A percentile compares a stretch with the other conserved stretches of the same genome.
Conservation (phyloP, 2,888 invertebrate genomes). For the Synanthedon andrenaeformis region DNA sequence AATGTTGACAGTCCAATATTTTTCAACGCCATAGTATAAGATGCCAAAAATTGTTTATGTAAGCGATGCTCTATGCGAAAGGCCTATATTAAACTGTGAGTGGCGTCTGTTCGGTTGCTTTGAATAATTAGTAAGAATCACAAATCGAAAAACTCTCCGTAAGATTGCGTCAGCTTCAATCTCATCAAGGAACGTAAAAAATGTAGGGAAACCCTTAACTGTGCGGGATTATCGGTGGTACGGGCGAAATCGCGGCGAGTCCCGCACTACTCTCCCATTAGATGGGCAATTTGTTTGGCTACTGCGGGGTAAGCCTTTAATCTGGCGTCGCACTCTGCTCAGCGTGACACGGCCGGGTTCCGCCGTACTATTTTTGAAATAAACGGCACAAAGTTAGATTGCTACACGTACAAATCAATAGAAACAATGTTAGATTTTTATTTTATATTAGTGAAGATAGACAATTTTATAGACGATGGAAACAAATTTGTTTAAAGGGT, state of each 20-base stretch:
- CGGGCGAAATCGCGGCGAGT: conserved; percentile 20
- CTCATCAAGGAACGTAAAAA: neutral
- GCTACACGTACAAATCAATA: no score
- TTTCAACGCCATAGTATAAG: no score
- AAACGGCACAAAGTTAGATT: neutral
- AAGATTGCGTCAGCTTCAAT: neutral
- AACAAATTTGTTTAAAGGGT: no score
- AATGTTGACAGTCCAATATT: no score
- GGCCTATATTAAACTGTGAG: no score
- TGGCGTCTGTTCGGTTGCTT: no score
- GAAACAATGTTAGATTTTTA: no score
- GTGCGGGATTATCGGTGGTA: conserved; percentile 25
- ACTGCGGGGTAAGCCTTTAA: conserved; percentile 47
- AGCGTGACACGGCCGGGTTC: conserved; percentile 19
- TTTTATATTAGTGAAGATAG: no score
- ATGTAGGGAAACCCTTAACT: conserved; percentile 1
- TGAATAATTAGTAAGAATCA: neutral
- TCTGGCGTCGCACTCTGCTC: conserved; percentile 25
- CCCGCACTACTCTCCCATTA: conserved; percentile 38
- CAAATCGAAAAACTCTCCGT: neutral
- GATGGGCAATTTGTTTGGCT: conserved; percentile 55
- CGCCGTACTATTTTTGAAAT: neutral
- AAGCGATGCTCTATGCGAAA: no score
- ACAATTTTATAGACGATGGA: no score
- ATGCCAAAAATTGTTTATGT: no score